Evolutionary conservation across 37 sponge, comb jelly and placozoan genomes (phyloP).

Genomic region (Crambe crambe): DNA sequence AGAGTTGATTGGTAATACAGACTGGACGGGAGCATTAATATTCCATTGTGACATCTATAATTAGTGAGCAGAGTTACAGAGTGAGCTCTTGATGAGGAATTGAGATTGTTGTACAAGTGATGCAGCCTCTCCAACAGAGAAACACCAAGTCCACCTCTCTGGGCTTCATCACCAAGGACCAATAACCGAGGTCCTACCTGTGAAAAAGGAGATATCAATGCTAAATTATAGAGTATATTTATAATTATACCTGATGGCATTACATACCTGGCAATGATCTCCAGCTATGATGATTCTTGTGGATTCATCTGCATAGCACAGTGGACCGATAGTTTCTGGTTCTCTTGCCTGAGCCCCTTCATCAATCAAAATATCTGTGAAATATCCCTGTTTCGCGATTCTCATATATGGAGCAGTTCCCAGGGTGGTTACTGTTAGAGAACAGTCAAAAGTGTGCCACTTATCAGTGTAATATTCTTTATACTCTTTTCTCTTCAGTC

Average conservation of each 20-base stretch:
- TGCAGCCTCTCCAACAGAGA: slow-evolving; percentile 67
- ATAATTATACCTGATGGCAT: background rate
- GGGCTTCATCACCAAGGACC: slow-evolving; percentile 71
- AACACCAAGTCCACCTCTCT: slow-evolving; percentile 48
- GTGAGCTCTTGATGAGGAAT: background rate
- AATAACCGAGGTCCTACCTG: slow-evolving; percentile 75
- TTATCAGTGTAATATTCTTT: background rate
- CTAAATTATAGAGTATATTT: too few relatives aligned
- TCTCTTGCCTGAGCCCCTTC: slow-evolving; percentile 83
- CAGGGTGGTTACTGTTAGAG: slow-evolving; percentile 31
- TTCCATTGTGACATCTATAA: slow-evolving; percentile 58
- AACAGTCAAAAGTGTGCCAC: background rate
- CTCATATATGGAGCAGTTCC: slow-evolving; percentile 12
- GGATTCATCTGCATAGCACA: slow-evolving; percentile 31
- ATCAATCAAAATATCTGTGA: slow-evolving; percentile 78
- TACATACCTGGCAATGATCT: slow-evolving; percentile 68
- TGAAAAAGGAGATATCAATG: background rate
- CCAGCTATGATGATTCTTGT: slow-evolving; percentile 78
- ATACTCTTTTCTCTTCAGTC: background rate
- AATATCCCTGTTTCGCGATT: background rate
- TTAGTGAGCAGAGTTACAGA: slow-evolving; percentile 42
- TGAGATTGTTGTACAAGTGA: slow-evolving; percentile 19
- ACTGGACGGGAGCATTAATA: slow-evolving; percentile 61
- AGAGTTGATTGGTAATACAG: slow-evolving; percentile 71
- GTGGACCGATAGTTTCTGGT: slow-evolving; percentile 67